These are phyloP conservation scores for Urocyon cinereoargenteus DNA, from an alignment of 2,797 vertebrate species.

Conservation along the genomic window DNA sequence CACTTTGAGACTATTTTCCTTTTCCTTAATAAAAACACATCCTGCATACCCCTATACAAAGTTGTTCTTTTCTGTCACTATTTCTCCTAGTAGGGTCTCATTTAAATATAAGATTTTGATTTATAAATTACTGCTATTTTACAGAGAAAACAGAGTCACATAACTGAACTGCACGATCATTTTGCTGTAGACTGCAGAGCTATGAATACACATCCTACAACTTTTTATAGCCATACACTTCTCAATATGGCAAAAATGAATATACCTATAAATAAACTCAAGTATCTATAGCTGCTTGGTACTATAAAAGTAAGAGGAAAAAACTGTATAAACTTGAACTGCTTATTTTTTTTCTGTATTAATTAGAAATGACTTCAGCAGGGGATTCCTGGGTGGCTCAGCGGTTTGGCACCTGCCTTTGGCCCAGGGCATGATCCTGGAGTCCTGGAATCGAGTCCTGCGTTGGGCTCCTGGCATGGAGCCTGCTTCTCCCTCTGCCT, in stretches of 20 bases:
- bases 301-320: constrained; percentile 13
- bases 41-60: not conserved
- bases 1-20: constrained; percentile 30
- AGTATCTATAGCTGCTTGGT: not conserved
- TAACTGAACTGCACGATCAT: constrained; percentile 6
- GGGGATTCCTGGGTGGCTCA: too few relatives aligned
- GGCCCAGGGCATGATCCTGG: too few relatives aligned
- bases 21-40: constrained; percentile 12
- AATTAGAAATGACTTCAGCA: too few relatives aligned
- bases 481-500: too few relatives aligned
- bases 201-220: not conserved
- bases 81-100: constrained; percentile 10
- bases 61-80: constrained; percentile 18
- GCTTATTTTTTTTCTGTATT: not conserved
- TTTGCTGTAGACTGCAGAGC: constrained; percentile 29
- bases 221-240: constrained; percentile 16
- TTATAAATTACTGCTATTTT: not conserved
- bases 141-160: constrained; percentile 1
- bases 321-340: constrained; percentile 47
- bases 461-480: too few relatives aligned
- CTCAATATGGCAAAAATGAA: constrained; percentile 9
- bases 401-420: too few relatives aligned
- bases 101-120: constrained; percentile 50
- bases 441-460: too few relatives aligned
- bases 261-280: constrained; percentile 24